Base-by-base conservation (phyloP, 2,888 invertebrate genomes). In the Scaptomyza tumidula region DNA sequence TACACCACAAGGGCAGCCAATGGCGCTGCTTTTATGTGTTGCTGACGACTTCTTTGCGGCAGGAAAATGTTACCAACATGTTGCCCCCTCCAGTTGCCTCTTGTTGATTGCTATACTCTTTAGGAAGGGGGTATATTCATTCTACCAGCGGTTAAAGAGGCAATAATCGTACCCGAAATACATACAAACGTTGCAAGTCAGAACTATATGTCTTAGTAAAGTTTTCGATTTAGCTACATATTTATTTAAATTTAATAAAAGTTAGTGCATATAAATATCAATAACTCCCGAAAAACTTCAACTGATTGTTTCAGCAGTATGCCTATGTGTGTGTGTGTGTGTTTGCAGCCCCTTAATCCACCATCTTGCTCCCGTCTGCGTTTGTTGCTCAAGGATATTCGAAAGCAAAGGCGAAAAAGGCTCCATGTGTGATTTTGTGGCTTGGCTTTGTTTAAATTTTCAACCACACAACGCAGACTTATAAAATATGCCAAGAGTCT, bases 371-470 rank as follows among this genome's bases (percentile, higher is more conserved):
- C 6, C 41, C 56, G 54, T 56, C 56, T 52, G 46, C 46, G 55
- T 54, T 33, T 73, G 62, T 54, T 62, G 61, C 63, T 76, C 50
- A 76, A 68, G 76, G 57, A 78, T 78, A 77, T 68, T 52, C 78
- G 41, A 46, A 49, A 43, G 58, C 54, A 58, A 41, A 68, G 45
- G 68, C 71, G 68, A 60, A 55, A 52, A 70, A 61, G 61, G 60
- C 55, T 48, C 35, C 66, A 59, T 66, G 59, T 60, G 65, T 72
- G 69, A 78, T 75, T 76, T 78, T 80, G 87, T 71, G 68, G 68
- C 65, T 72, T 64, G 73, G 73, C 67, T 84, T 81, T 88, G 86
- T 86, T 84, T 80, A 84, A 84, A 84, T 82, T 79, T 78, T 71
- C 75, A 77, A 73, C 73, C 72, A 45, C 73, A 74, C 63, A 54